Percentiles rank a stretch among this genome's conserved stretches.
These are phyloP conservation scores for Aramus guarauna DNA, from an alignment of 2,113 vertebrate genomes.

Conservation along the genomic window DNA sequence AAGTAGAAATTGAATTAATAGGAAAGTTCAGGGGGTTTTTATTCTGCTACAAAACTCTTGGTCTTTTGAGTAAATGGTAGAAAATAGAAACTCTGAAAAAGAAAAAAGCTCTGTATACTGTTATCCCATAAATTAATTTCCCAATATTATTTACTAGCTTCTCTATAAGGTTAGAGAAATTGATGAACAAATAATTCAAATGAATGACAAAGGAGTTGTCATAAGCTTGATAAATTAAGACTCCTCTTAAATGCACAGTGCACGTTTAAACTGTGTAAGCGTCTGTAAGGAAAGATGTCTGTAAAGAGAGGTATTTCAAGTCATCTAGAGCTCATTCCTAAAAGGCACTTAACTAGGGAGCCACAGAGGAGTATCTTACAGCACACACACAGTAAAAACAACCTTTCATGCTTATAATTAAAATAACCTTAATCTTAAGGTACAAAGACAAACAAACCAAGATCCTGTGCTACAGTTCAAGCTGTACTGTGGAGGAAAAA, in stretches of 20 bases:
- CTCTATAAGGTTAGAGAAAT: background rate
- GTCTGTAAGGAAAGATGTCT: background rate
- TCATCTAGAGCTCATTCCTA: background rate
- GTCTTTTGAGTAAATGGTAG: background rate
- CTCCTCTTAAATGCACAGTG: background rate
- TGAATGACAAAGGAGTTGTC: background rate
- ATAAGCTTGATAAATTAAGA: background rate
- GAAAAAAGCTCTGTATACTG: background rate
- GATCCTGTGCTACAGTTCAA: background rate
- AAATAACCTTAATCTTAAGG: background rate
- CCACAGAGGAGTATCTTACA: background rate
- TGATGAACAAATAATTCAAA: background rate
- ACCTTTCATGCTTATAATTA: background rate
- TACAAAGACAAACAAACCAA: background rate
- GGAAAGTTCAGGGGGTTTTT: rapidly evolving
- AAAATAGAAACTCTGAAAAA: background rate
- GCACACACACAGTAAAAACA: background rate
- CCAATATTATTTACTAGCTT: background rate
- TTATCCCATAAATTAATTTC: background rate
- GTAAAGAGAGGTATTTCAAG: background rate
- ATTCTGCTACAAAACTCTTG: background rate
- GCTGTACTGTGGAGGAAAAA: background rate
- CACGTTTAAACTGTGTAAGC: background rate
- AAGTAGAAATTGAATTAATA: background rate
- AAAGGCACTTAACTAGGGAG: background rate